Base-by-base conservation (phyloP, 1,140 invertebrate species). In the Drosophila melanogaster region DNA sequence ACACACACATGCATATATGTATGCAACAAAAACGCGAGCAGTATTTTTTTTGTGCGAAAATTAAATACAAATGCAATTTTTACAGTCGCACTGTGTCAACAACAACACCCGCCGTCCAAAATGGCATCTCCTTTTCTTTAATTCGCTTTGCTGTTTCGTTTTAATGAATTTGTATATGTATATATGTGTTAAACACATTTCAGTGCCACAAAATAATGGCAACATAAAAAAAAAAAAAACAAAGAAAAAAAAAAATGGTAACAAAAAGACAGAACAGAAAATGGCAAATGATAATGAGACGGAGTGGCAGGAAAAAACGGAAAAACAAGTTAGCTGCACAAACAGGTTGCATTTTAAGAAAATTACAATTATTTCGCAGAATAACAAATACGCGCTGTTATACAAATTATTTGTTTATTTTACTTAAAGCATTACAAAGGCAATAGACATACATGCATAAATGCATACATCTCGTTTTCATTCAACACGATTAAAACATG, bases 131-230 rank as follows among this genome's bases (percentile, higher is more conserved):
- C 53, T 47, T 26, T 50, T 35, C 46, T 66, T 53, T 66, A 66
- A 66, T 69, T 66, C 43, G 46, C 57, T 40, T 4, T 11, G 58
- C 51, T 56, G 60, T 75, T 50, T 55, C 40, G 26, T 66, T 76
- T 66, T 40, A 76, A 66, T 75, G 72, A 51, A 57, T 75, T 74
- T 44, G 53, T 56, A 49, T 30, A 64, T 43, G 55, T 47, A 62
- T 53, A 40, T 61, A 62, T 53, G 35, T 61, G 49, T 47, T 70
- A 26, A 56, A 69, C 60, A 75, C 60, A 76, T 76, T 66, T 76
- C 35, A 47, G 37, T 66, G 71, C 53, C 72, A 26, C 72, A 74
- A 75, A 56, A 47, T 49, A 43, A 40, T 54, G 59, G 35, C 50
- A 62, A 38, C 43, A 33, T 44, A 53, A 53, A 50, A 55, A 51